Base-by-base conservation (phyloP, 2,888 invertebrate species). In the Ophraella communa region DNA sequence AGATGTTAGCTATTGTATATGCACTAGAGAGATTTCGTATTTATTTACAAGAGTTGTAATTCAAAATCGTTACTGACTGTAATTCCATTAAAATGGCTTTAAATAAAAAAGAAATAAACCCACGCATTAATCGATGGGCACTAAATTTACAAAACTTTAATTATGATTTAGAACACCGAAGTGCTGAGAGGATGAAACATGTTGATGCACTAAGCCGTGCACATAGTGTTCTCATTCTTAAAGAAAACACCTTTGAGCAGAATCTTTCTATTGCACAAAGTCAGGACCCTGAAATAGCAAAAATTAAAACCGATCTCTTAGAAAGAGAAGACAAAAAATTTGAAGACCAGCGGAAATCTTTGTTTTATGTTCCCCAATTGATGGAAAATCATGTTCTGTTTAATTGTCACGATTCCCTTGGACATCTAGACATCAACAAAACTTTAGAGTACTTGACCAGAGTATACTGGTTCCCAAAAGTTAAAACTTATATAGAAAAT, bases 11-110 rank as follows among this genome's bases (percentile, higher is more conserved):
- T 20, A 69, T 76, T 17, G 64, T 74, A n/a, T 69, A 75, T 66
- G 68, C 76, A 0, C 39, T 78, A 5, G 52, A 71, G 14, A 56
- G 75, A 20, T 78, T 79, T 53, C 53, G 69, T 1, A 58, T 77
- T 49, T 78, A 77, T 65, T 57, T 78, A 18, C 68, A 71, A 10
- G 76, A 74, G 14, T 65, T 75, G 8, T 47, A 67, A 20, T 78
- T 77, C 53, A 74, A 68, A 59, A 75, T 78, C 4, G 58, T 76
- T 3, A 77, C 76, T 0, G 75, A 78, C 58, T 78, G 76, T 61
- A 69, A 76, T 62, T 69, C 72, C 21, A 53, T 78, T 8, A 69
- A 67, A 45, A 44, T 73, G 62, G 68, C 77, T 5, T 61, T 78
- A 20, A 65, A 67, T 21, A 78, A 77, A 59, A 71, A 73, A 54